Percentiles rank a stretch among this genome's conserved stretches.
Conservation (phyloP, 1,140 invertebrate species). For the Diploscapter pachys region DNA sequence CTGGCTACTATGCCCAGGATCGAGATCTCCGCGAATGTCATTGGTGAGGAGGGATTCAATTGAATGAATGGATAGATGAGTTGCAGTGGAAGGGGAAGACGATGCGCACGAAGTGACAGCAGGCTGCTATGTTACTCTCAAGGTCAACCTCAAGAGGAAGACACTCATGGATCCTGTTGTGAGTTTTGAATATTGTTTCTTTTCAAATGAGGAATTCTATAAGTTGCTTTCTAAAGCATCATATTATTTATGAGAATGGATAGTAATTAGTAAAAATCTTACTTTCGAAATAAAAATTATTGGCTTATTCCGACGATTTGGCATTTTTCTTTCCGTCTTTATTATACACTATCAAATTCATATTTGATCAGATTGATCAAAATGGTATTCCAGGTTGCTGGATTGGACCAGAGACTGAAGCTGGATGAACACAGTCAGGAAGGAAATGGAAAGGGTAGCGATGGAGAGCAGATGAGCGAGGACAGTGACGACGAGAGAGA, state of each 20-base stretch:
- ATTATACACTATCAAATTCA: too few relatives aligned
- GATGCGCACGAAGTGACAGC: slow-evolving; percentile 90
- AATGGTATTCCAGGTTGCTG: not conserved
- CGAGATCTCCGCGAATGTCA: slow-evolving; percentile 17
- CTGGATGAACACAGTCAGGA: slow-evolving; percentile 3
- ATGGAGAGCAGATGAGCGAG: slow-evolving; percentile 30
- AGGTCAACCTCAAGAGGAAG: slow-evolving; percentile 75
- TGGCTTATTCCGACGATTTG: slow-evolving; percentile 1
- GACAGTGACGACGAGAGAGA: slow-evolving; percentile 15
- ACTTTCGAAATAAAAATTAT: not conserved
- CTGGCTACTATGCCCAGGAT: slow-evolving; percentile 59
- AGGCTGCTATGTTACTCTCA: slow-evolving; percentile 93
- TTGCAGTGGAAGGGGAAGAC: slow-evolving; percentile 88
- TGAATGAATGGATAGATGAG: not conserved
- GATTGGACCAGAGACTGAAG: slow-evolving; percentile 7
- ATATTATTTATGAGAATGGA: too few relatives aligned
- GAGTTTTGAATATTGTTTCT: not conserved
- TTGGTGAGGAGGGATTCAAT: slow-evolving; percentile 25
- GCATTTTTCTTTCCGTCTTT: too few relatives aligned
- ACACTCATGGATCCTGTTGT: slow-evolving; percentile 45
- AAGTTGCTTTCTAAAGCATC: too few relatives aligned
- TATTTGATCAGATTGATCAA: too few relatives aligned
- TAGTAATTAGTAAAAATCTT: too few relatives aligned
- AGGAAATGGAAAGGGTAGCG: slow-evolving; percentile 30
- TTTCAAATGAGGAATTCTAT: not conserved